These are phyloP conservation scores for Vollenhovia emeryi DNA, from an alignment of 1,140 invertebrate species.

Conservation along the genomic window DNA sequence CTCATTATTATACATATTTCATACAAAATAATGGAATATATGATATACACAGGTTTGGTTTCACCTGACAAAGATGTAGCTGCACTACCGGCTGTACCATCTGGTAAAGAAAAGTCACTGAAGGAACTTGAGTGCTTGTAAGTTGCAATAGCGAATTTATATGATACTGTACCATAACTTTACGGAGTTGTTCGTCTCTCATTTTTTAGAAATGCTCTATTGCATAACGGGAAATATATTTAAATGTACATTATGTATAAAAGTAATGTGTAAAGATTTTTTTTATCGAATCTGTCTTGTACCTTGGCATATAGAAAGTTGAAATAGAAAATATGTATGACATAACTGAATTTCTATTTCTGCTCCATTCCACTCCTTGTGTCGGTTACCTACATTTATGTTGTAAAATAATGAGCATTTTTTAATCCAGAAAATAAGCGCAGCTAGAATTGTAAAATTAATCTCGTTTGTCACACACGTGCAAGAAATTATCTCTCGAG, in stretches of 20 bases:
- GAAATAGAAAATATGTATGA: not conserved
- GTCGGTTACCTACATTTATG: not conserved
- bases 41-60: conserved; percentile 22
- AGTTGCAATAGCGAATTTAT: not conserved
- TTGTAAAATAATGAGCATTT: not conserved
- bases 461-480: conserved; percentile 22
- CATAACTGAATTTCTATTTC: not conserved
- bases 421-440: not conserved
- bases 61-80: not conserved
- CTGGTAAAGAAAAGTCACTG: not conserved
- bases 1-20: conserved; percentile 7
- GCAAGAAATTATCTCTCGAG: not conserved
- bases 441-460: not conserved
- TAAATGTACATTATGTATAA: conserved; percentile 2
- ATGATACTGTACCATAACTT: not conserved
- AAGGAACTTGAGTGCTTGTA: not conserved
- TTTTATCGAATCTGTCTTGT: conserved; percentile 7
- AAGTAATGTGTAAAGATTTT: not conserved
- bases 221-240: not conserved
- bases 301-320: not conserved
- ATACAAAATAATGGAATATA: conserved; percentile 25
- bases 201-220: not conserved
- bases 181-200: not conserved
- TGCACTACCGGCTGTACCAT: conserved; percentile 4
- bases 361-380: not conserved